A percentile compares a stretch with the other conserved stretches of the same genome.
Evolutionary conservation across 2,113 vertebrate genomes (phyloP).

Genomic region (Chiloscyllium plagiosum): DNA sequence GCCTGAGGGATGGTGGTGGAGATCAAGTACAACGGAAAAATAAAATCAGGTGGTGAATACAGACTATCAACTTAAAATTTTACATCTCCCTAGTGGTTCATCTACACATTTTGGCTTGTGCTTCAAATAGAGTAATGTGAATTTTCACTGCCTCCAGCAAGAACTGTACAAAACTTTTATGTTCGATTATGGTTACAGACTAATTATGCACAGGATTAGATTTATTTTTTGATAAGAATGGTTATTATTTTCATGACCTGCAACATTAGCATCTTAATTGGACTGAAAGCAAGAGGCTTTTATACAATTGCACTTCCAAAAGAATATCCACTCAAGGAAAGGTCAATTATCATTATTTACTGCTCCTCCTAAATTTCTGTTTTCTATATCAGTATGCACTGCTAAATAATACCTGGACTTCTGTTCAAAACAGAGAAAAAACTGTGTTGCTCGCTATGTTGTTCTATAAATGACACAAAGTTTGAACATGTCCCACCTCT

Average conservation of each 20-base stretch:
- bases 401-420: background rate
- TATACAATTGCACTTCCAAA: too few species aligned
- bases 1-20: too few species aligned
- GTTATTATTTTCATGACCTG: background rate
- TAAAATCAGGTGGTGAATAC: background rate
- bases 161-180: background rate
- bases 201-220: background rate
- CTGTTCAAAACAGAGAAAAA: background rate
- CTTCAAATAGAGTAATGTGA: background rate
- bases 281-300: background rate
- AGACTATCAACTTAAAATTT: background rate
- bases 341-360: background rate
- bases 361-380: background rate
- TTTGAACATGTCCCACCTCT: background rate
- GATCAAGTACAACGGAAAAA: background rate
- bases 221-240: background rate
- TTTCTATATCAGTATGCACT: background rate
- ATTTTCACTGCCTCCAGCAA: background rate
- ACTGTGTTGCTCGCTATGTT: background rate
- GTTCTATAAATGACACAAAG: background rate
- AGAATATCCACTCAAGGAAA: too few species aligned
- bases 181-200: background rate
- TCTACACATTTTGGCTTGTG: background rate
- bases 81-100: background rate
- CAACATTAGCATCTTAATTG: background rate